Evolutionary conservation across 2,113 vertebrate genomes (phyloP).

Genomic region (Sinocyclocheilus maitianheensis): DNA sequence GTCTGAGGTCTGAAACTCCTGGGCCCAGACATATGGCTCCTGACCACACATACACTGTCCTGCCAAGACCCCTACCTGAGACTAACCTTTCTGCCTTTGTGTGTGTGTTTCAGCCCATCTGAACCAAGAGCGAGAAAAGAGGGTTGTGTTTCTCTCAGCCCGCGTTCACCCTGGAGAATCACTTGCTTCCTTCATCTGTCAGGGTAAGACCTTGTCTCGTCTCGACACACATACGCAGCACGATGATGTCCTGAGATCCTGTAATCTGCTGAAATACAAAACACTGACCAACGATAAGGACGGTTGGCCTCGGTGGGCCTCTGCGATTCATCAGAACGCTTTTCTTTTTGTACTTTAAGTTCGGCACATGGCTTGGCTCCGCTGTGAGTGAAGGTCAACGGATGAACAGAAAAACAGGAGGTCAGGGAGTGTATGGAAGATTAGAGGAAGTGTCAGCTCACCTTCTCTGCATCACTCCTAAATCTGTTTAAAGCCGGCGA

Average conservation of each 20-base stretch:
- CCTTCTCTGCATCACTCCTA: slow-evolving; percentile 31
- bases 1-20: slow-evolving; percentile 33
- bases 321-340: background rate
- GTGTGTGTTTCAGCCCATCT: slow-evolving; percentile 76
- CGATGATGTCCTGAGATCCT: background rate
- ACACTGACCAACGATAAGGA: background rate
- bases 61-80: slow-evolving; percentile 22
- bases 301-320: background rate
- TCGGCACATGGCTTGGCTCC: background rate
- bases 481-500: slow-evolving; percentile 30
- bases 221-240: background rate
- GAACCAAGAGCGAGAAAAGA: slow-evolving; percentile 83
- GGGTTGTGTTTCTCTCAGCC: slow-evolving; percentile 91
- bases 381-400: slow-evolving; percentile 13
- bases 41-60: slow-evolving; percentile 29
- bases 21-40: slow-evolving; percentile 27
- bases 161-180: slow-evolving; percentile 97
- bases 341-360: slow-evolving; percentile 20
- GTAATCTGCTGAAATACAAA: slow-evolving; percentile 11
- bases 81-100: slow-evolving; percentile 51
- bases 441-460: slow-evolving; percentile 39
- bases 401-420: slow-evolving; percentile 45
- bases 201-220: slow-evolving; percentile 81
- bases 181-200: slow-evolving; percentile 95
- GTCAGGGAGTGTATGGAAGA: slow-evolving; percentile 40